Conservation (phyloP, 2,113 vertebrate genomes). For the Pyxicephalus adspersus region DNA sequence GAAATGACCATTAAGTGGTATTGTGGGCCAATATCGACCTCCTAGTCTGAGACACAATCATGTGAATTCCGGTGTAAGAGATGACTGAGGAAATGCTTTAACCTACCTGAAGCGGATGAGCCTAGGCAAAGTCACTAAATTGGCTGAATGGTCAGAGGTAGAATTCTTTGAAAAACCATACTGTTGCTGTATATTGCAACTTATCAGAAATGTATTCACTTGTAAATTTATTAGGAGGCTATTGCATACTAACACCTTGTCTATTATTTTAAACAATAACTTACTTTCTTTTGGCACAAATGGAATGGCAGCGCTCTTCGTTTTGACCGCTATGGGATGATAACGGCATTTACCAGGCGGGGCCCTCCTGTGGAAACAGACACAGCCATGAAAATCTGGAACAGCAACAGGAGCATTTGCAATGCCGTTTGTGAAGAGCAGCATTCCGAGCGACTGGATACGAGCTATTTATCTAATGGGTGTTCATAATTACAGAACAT, state of each 20-base stretch:
- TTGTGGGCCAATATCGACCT: no score
- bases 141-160: no score
- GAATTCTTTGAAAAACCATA: no score
- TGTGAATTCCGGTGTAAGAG: no score
- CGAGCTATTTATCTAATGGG: background rate
- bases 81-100: no score
- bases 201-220: no score
- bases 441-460: background rate
- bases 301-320: conserved; percentile 76
- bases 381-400: conserved; percentile 1
- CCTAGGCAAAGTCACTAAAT: no score
- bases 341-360: conserved; percentile 85
- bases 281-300: conserved; percentile 91
- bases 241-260: background rate
- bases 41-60: no score
- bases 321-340: conserved; percentile 78
- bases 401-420: background rate
- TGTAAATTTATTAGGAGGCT: no score
- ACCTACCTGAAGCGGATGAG: no score
- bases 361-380: conserved; percentile 79
- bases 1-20: no score
- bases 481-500: conserved; percentile 12
- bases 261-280: conserved; percentile 60
- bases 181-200: no score
- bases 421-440: background rate